Evolutionary conservation across 2,888 invertebrate genomes (phyloP), one percentile per base, ranked within the genome.

Genomic region (Brachynemurus nebulosus): DNA sequence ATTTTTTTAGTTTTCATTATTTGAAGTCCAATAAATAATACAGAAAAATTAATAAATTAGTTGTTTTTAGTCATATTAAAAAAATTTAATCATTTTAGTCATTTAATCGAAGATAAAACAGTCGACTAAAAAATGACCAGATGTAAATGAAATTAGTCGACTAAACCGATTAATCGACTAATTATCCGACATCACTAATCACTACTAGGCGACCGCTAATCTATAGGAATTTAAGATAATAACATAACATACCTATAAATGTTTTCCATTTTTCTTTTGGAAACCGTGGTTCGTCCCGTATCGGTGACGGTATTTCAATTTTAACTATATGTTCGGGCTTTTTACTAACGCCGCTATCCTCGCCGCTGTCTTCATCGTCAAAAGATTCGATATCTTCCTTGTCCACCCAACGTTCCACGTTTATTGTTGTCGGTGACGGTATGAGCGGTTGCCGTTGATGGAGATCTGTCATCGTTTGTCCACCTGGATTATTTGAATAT

Each of bases 261-360:
- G 86, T 86, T 72, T 88, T 88, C 74, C 82, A 82, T 63, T 83
- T 79, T 66, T 88, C 86, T 61, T 84, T 85, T 27, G 86, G 86
- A 64, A 79, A 86, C 55, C 82, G 70, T 17, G 76, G 76, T 59
- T 85, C 84, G 57, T 85, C 85, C 54, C 82, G 69, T 42, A 74
- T 71, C 39, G 82, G 72, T 47, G 78, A 71, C 16, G 83, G 76
- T 53, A 77, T 69, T 53, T 75, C 74, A 55, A 79, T 71, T 58
- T 72, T 72, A 49, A 78, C 69, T 51, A 74, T 68, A 37, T 73
- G 73, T 52, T 63, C 60, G 17, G 52, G 44, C 55, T 51, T 52
- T 41, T 59, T 55, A 20, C 57, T 54, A 7, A 62, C 56, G 45
- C 63, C 55, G 52, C 64, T 65, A 50, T 67, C 66, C 47, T 67